These are phyloP conservation scores for Sweltsa coloradensis DNA, from an alignment of 1,140 invertebrate species.

Conservation along the genomic window DNA sequence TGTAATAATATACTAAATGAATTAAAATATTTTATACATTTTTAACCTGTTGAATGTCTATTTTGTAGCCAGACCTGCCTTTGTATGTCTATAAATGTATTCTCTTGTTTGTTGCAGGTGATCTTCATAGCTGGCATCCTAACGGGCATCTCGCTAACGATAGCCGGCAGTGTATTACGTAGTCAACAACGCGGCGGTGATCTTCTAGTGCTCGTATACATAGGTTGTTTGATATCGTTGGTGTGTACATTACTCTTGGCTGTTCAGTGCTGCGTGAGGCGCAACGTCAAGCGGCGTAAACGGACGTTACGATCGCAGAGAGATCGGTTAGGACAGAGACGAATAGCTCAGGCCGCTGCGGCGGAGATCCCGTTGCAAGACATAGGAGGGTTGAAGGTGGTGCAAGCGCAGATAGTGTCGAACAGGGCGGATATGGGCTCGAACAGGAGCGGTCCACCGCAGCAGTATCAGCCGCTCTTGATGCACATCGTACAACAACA, in stretches of 20 bases:
- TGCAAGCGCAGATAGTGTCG: too few species aligned
- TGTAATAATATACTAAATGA: too few species aligned
- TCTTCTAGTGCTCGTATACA: conserved; percentile 46
- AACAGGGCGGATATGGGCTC: too few species aligned
- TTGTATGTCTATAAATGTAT: too few species aligned
- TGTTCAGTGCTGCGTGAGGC: conserved; percentile 45
- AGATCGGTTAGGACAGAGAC: too few species aligned
- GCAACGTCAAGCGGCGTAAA: conserved; percentile 34
- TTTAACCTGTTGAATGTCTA: too few species aligned
- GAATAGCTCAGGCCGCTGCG: too few species aligned
- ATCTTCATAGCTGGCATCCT: conserved; percentile 46
- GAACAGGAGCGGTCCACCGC: too few species aligned
- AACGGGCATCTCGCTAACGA: conserved; percentile 44
- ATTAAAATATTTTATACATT: too few species aligned
- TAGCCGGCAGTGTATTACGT: conserved; percentile 42
- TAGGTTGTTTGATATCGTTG: conserved; percentile 41
- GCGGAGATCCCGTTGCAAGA: too few species aligned
- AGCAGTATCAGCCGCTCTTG: conserved; percentile 5
- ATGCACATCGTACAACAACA: conserved; percentile 6
- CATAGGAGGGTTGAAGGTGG: too few species aligned
- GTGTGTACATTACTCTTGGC: conserved; percentile 41
- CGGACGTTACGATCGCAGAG: conserved; percentile 23
- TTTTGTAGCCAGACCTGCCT: too few species aligned
- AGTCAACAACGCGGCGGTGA: conserved; percentile 38
- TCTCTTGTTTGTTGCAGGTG: conserved; percentile 31